Conservation (phyloP, 2,113 vertebrate species). For the Clupea harengus region DNA sequence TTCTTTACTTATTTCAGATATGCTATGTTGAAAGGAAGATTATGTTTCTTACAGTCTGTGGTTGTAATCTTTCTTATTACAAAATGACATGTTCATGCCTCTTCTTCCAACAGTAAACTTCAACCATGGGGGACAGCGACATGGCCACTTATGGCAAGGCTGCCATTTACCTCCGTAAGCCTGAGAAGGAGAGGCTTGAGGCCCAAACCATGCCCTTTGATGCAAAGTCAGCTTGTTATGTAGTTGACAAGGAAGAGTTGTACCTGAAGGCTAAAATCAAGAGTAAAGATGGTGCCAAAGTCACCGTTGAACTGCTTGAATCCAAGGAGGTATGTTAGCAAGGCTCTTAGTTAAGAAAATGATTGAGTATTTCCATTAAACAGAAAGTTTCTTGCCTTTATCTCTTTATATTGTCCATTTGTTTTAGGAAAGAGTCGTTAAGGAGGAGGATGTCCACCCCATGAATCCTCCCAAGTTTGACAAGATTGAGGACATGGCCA, state of each 20-base stretch:
- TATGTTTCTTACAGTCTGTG: too few relatives aligned
- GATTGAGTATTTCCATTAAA: background rate
- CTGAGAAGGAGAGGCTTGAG: slow-evolving; percentile 74
- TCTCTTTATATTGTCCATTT: slow-evolving; percentile 44
- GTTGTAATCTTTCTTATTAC: too few relatives aligned
- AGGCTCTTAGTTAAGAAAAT: too few relatives aligned
- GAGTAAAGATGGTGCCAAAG: slow-evolving; percentile 68
- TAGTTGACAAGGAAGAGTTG: slow-evolving; percentile 68
- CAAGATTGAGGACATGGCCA: slow-evolving; percentile 85
- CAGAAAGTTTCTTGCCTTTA: background rate
- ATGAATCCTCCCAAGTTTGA: slow-evolving; percentile 71
- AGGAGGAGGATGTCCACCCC: background rate
- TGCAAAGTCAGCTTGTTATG: slow-evolving; percentile 76
- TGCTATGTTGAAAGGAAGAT: too few relatives aligned
- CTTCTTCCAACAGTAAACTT: slow-evolving; percentile 16
- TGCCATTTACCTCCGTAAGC: slow-evolving; percentile 70
- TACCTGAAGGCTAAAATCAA: slow-evolving; percentile 76
- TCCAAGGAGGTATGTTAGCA: slow-evolving; percentile 63
- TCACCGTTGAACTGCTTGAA: slow-evolving; percentile 67
- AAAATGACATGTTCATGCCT: too few relatives aligned
- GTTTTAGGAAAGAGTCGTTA: background rate
- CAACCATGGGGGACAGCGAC: slow-evolving; percentile 44
- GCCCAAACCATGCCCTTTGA: slow-evolving; percentile 76
- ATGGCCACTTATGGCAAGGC: slow-evolving; percentile 49
- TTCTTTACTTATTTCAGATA: too few relatives aligned